phyloP scores from a whole-genome alignment of 2,797 vertebrate genomes.

The Liparis tanakae region DNA sequence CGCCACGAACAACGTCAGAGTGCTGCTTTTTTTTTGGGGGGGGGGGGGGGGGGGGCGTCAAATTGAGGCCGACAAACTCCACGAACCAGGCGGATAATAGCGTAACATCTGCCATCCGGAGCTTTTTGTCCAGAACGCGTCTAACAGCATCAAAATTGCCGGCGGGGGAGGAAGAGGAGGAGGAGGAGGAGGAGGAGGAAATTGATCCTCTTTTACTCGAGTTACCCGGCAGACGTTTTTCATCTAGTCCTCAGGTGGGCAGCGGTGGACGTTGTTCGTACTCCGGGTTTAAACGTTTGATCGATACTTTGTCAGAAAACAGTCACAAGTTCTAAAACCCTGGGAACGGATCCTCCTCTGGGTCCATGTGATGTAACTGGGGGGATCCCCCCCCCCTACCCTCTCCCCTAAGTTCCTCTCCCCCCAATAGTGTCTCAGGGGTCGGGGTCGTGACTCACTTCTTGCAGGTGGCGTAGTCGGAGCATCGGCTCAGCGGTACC shows the following conservation, averaged over 20 bases:
- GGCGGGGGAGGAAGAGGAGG: slow-evolving; percentile 24
- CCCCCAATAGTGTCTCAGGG: too few relatives aligned
- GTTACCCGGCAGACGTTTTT: slow-evolving; percentile 25
- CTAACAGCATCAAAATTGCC: slow-evolving; percentile 40
- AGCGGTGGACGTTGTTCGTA: neutral
- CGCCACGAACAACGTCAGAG: slow-evolving; percentile 33
- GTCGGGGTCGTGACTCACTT: slow-evolving; percentile 80
- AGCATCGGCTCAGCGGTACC: slow-evolving; percentile 89
- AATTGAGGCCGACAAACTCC: slow-evolving; percentile 19
- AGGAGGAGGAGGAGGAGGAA: slow-evolving; percentile 33
- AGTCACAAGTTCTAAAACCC: too few relatives aligned
- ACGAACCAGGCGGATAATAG: slow-evolving; percentile 45
- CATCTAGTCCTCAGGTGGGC: too few relatives aligned
- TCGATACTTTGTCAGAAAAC: neutral
- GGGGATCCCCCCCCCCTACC: neutral
- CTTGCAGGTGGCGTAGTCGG: slow-evolving; percentile 83
- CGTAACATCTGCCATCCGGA: slow-evolving; percentile 45
- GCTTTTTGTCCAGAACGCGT: slow-evolving; percentile 32
- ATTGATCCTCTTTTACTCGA: slow-evolving; percentile 30
- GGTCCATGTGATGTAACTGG: neutral
- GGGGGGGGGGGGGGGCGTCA: neutral
- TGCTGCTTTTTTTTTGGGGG: slow-evolving; percentile 33
- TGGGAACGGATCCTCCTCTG: too few relatives aligned
- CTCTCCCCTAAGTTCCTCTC: neutral
- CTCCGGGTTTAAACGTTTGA: neutral